These are phyloP conservation scores for Vulpes ferrilata DNA, from an alignment of 2,113 vertebrate genomes.

Conservation along the genomic window DNA sequence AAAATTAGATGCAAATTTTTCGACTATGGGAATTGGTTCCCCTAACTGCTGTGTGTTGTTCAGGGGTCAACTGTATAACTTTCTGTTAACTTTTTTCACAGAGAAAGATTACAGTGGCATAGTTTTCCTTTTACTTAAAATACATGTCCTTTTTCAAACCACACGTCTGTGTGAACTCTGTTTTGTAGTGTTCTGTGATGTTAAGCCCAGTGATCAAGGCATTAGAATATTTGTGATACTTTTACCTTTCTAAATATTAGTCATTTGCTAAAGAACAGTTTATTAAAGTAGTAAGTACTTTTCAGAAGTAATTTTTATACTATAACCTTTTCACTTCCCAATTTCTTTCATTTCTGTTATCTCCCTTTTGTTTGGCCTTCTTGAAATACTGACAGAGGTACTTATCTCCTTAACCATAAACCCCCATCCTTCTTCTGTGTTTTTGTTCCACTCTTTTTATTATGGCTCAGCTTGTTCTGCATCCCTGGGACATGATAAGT, in stretches of 20 bases:
- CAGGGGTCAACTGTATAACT: not conserved
- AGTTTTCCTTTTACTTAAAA: constrained; percentile 29
- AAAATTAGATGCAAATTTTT: not conserved
- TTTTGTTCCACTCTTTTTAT: not conserved
- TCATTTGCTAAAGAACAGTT: constrained; percentile 45
- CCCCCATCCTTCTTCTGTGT: not conserved
- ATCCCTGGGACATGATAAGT: not conserved
- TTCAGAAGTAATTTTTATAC: constrained; percentile 14
- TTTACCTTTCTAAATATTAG: constrained; percentile 28
- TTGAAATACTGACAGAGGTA: not conserved
- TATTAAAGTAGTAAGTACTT: not conserved
- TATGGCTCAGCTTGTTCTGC: not conserved
- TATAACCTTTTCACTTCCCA: not conserved
- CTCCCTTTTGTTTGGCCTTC: not conserved
- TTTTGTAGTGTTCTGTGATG: not conserved
- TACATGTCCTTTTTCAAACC: not conserved
- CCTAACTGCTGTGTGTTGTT: not conserved
- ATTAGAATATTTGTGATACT: constrained; percentile 13
- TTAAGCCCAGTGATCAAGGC: not conserved
- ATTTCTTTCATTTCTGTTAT: not conserved
- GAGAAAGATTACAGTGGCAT: not conserved
- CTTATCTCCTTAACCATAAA: not conserved
- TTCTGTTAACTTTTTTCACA: not conserved
- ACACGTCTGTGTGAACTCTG: not conserved
- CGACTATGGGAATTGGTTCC: not conserved